Percentiles rank a stretch among this genome's conserved stretches.
Conservation (phyloP, 1,140 invertebrate genomes). For the Nebria ingens region DNA sequence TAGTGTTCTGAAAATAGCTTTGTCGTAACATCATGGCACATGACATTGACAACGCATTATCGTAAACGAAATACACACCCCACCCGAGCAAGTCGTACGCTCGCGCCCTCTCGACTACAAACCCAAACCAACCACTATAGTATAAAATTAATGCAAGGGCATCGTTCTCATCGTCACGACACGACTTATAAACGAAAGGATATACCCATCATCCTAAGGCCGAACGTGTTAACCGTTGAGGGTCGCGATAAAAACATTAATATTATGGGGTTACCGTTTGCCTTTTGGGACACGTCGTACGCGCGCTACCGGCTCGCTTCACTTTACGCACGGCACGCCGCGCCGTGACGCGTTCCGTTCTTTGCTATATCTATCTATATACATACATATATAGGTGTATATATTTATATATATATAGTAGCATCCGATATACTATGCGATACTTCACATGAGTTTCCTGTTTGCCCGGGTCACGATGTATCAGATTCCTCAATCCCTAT, state of each 20-base stretch:
- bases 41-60: conserved; percentile 5
- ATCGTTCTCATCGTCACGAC: no score
- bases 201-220: neutral
- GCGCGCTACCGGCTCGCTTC: no score
- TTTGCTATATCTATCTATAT: no score
- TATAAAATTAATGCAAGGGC: conserved; percentile 4
- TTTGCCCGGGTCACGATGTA: neutral
- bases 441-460: neutral
- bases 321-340: no score
- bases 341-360: no score
- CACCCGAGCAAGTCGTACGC: no score
- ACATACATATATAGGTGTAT: no score
- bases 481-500: conserved; percentile 5
- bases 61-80: conserved; percentile 1
- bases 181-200: no score
- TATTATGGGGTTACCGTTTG: neutral
- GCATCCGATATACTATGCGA: neutral
- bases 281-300: neutral
- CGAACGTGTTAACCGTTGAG: neutral
- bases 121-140: no score
- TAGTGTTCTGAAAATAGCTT: neutral
- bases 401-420: no score
- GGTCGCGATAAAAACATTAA: neutral
- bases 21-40: neutral
- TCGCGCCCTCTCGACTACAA: no score